phyloP scores from a whole-genome alignment of 2,113 vertebrate genomes.

The Cavia porcellus region DNA sequence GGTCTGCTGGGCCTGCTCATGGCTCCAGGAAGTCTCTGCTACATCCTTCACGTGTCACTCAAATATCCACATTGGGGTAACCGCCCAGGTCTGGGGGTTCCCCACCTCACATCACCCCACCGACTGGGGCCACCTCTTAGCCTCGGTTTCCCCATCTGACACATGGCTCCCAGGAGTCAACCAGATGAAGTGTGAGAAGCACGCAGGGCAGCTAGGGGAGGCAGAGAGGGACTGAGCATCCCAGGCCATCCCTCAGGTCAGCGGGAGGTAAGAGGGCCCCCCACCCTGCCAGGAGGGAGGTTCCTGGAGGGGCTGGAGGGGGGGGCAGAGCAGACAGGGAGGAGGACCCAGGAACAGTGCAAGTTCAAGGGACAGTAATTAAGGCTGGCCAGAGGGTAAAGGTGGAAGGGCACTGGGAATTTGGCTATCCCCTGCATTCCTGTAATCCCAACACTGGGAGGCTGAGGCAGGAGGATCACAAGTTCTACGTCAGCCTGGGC shows the following conservation, averaged over 20 bases:
- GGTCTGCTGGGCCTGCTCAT: not conserved
- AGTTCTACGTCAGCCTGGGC: not conserved
- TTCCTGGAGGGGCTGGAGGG: not conserved
- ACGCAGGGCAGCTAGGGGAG: not conserved
- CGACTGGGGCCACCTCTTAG: not conserved
- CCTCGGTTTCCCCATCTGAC: not conserved
- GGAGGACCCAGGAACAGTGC: not conserved
- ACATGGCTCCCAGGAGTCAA: not conserved
- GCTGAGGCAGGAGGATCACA: not conserved
- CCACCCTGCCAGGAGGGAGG: not conserved
- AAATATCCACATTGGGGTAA: not conserved
- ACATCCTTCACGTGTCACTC: too few relatives aligned
- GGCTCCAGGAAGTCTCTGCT: not conserved
- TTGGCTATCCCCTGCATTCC: not conserved
- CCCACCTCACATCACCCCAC: not conserved
- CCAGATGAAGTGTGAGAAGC: fast-evolving
- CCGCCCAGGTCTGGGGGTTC: not conserved
- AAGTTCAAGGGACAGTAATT: not conserved
- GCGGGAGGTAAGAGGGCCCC: not conserved
- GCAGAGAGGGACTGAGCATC: not conserved
- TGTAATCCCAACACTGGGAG: not conserved
- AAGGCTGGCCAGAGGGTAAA: not conserved
- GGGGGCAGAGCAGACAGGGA: not conserved
- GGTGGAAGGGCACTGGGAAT: not conserved
- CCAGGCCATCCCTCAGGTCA: not conserved